Evolutionary conservation across 2,888 invertebrate species (phyloP).

Genomic region (Chrysina gloriosa): DNA sequence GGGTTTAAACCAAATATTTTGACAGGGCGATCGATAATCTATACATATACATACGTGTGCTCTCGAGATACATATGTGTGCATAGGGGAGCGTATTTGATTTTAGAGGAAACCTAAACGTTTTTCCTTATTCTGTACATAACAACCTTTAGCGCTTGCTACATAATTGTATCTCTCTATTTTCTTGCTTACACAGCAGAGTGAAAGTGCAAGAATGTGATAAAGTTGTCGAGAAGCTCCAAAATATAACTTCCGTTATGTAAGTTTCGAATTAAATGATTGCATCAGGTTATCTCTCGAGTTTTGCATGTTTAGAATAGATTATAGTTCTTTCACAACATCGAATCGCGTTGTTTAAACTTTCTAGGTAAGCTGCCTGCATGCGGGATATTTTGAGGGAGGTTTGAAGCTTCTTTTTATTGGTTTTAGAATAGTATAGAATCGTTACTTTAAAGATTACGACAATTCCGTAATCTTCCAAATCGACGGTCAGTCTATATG

Average conservation of each 20-base stretch:
- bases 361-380: too few species aligned
- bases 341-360: too few species aligned
- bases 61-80: neutral
- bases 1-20: slow-evolving; percentile 2
- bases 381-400: too few species aligned
- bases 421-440: too few species aligned
- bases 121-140: slow-evolving; percentile 24
- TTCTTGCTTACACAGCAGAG: slow-evolving; percentile 54
- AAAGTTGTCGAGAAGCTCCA: slow-evolving; percentile 54
- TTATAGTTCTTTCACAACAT: too few species aligned
- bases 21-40: neutral
- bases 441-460: too few species aligned
- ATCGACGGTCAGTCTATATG: neutral
- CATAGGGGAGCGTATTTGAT: slow-evolving; percentile 10
- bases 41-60: too few species aligned
- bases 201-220: slow-evolving; percentile 54
- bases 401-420: too few species aligned
- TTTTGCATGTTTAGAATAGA: too few species aligned
- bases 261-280: slow-evolving; percentile 46
- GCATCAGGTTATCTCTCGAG: too few species aligned
- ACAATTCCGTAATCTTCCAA: too few species aligned
- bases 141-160: slow-evolving; percentile 30
- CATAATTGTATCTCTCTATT: slow-evolving; percentile 34
- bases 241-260: slow-evolving; percentile 55
- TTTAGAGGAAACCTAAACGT: slow-evolving; percentile 19